phyloP scores from a whole-genome alignment of 2,888 invertebrate species.

The Melinaea menophilus region DNA sequence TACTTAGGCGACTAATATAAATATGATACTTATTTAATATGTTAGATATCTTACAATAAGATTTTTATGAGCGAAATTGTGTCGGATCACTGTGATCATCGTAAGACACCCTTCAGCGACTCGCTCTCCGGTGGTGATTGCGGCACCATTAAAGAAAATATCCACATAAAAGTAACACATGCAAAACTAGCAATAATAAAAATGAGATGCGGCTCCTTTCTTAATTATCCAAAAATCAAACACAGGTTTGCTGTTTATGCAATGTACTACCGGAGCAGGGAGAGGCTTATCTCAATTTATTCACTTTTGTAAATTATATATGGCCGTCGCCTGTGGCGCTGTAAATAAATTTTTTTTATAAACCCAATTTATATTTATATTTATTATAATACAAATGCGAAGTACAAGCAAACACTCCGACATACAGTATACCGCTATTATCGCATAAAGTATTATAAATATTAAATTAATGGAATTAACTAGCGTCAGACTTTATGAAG shows the following conservation, averaged over 20 bases:
- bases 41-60: conserved; percentile 19
- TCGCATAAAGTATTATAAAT: background rate
- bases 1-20: background rate
- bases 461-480: background rate
- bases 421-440: too few species aligned
- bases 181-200: background rate
- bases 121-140: conserved; percentile 5
- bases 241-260: background rate
- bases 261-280: background rate
- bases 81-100: conserved; percentile 7
- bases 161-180: background rate
- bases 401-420: background rate
- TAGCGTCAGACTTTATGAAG: background rate
- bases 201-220: background rate
- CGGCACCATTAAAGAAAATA: background rate
- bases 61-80: conserved; percentile 14
- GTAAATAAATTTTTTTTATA: conserved; percentile 35
- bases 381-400: background rate
- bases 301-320: conserved; percentile 12
- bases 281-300: conserved; percentile 8
- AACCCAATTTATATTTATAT: conserved; percentile 19
- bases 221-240: background rate
- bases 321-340: conserved; percentile 25
- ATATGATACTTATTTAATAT: conserved; percentile 14
- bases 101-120: background rate